Base-by-base conservation (phyloP, 2,888 invertebrate species). In the Bhutanitis thaidina region DNA sequence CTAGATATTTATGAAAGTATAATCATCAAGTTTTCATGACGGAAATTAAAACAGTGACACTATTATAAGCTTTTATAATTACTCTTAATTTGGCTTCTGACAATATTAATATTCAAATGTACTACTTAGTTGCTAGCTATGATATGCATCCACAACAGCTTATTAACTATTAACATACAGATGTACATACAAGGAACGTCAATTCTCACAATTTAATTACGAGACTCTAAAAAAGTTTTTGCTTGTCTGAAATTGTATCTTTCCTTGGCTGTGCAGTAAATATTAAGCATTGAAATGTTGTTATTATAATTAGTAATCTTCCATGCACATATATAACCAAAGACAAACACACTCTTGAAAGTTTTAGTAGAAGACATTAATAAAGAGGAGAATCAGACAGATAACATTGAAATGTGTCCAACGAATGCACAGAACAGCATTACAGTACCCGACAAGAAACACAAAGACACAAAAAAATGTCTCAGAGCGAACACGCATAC, bases 301-400 rank as follows among this genome's bases (percentile, higher is more conserved):
- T 47, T 69, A 68, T 67, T 69, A 63, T 72, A 58, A 70, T 67
- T 68, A 74, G 64, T 76, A 73, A 79, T 78, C 80, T 80, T 87
- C 84, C 89, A 90, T 89, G 90, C 90, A 90, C 90, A 90, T 89
- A 85, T 86, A 83, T 83, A 76, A 80, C 78, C 72, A 80, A 83
- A 80, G 87, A 86, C 89, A 87, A 87, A 87, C 89, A 90, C 90
- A 90, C 90, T 90, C 89, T 78, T 41, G 61, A 69, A 71, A 61
- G 65, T 67, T 71, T 66, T 60, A 58, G 55, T 61, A 53, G 61
- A 69, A 56, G 60, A 60, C 61, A 60, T 61, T 52, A 50, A 44
- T 52, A 51, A 44, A 56, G 62, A 55, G 61, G 62, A 62, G 58
- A 62, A 59, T 54, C 54, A 57, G 60, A 60, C 62, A 64, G 67